phyloP scores from a whole-genome alignment of 2,888 invertebrate genomes.

The Ornithoptera alexandrae region DNA sequence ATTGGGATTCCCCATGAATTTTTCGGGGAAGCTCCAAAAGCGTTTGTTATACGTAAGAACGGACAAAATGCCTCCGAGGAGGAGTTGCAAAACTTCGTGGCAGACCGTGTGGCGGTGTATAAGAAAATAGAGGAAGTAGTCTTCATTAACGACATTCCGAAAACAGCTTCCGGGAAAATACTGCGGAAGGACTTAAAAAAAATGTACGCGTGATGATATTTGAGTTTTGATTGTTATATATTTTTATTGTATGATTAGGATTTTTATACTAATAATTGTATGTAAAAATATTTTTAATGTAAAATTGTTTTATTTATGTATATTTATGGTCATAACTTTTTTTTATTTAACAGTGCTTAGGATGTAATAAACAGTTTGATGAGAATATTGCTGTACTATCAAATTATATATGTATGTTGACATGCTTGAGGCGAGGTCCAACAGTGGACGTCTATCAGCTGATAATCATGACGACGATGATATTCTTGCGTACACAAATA shows the following conservation, averaged over 20 bases:
- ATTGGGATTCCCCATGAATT: slow-evolving; percentile 87
- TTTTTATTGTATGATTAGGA: neutral
- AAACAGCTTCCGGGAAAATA: slow-evolving; percentile 89
- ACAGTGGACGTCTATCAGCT: no score
- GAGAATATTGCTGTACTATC: neutral
- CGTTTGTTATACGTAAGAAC: slow-evolving; percentile 83
- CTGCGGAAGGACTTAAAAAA: slow-evolving; percentile 83
- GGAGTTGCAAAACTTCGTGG: slow-evolving; percentile 78
- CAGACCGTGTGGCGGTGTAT: slow-evolving; percentile 86
- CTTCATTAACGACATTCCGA: slow-evolving; percentile 86
- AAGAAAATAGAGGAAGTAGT: slow-evolving; percentile 86
- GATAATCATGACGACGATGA: no score
- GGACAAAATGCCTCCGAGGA: slow-evolving; percentile 67
- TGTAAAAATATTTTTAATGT: neutral
- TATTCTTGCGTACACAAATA: no score
- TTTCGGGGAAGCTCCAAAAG: slow-evolving; percentile 89
- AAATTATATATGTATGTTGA: no score
- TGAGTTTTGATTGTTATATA: slow-evolving; percentile 6
- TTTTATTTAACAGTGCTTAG: neutral
- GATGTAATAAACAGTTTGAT: neutral
- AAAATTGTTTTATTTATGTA: neutral
- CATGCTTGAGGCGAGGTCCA: no score
- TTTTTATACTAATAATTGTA: neutral
- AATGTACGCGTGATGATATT: slow-evolving; percentile 55
- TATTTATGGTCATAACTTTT: neutral